Evolutionary conservation across 1,140 invertebrate species (phyloP), one percentile per base, ranked within the genome.

Genomic region (Nephotettix cincticeps): DNA sequence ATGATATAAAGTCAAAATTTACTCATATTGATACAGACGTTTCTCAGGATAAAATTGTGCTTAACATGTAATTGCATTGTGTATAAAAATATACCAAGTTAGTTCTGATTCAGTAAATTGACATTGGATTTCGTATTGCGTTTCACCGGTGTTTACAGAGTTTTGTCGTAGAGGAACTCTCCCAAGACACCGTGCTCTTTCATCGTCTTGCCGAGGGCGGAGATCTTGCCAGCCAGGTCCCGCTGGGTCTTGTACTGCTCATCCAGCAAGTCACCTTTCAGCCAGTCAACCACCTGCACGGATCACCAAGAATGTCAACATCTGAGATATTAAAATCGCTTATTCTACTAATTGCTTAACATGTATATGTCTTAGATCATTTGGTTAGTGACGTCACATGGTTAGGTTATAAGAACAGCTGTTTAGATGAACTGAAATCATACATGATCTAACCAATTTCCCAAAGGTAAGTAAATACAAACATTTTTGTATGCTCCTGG

Each of bases 221-320:
- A 90, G 32, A 94, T 83, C 79, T 91, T 90, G 70, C 92, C 93
- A 65, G 91, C 92, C 67, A 97, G 80, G 73, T 95, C 88, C 69
- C 92, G 87, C 77, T 95, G 90, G 36, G 93, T 91, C 75, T 91
- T 88, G 79, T 95, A 91, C 82, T 97, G 95, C 79, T 97, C 95
- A 75, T 93, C 91, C 72, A 97, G 81, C 84, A 94, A 97, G 19
- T 94, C 93, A 17, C 87, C 89, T 75, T 92, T 94, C 70, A 97
- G 81, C 77, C 94, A 94, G 81, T 97, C 93, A 19, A 91, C 64
- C 13, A 71, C 6, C 70, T 71, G 45, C 19, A 51, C n/a, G n/a
- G n/a, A n/a, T n/a, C n/a, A n/a, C n/a, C n/a, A n/a, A n/a, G n/a
- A n/a, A n/a, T n/a, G n/a, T n/a, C n/a, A n/a, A n/a, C n/a, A n/a